Base-by-base conservation (phyloP, 2,888 invertebrate species). In the Dascillus cervinus region DNA sequence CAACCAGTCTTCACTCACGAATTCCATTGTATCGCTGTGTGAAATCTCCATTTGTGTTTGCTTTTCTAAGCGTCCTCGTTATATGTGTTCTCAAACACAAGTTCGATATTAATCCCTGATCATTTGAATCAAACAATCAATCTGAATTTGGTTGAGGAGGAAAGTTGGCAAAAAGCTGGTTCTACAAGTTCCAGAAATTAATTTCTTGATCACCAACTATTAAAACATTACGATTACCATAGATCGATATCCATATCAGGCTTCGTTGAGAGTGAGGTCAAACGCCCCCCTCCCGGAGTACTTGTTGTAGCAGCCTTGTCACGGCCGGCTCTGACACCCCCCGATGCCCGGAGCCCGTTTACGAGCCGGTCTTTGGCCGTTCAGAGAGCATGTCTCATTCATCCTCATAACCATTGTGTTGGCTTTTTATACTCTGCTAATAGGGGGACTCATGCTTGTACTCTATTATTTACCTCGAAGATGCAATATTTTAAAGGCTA, bases 11-110 rank as follows among this genome's bases (percentile, higher is more conserved):
- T 51, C 55, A 54, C 58, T 60, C 60, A 60, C 60, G 60, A 60
- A 58, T 56, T 57, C 55, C 57, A 58, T 57, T 58, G 56, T 60
- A 62, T 62, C 61, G 58, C 47, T 50, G 55, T 62, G 61, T 59
- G 61, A 62, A 62, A 60, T 61, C 61, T 57, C 49, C 49, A 53
- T 58, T 49, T 56, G 49, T 56, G 52, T 56, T 53, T 54, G 54
- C 55, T 57, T 56, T 55, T 47, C 50, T 51, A 54, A 49, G 48
- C 53, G 50, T 54, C 54, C 53, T 52, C 43, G 40, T 31, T 33
- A 22, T 26, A 34, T 31, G 34, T 30, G 31, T n/a, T n/a, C n/a
- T n/a, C n/a, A n/a, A n/a, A n/a, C n/a, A n/a, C n/a, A n/a, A n/a
- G n/a, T n/a, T n/a, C n/a, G n/a, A n/a, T n/a, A n/a, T n/a, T n/a